Conservation (phyloP, 1,140 invertebrate species). For the Macrobrachium nipponense region DNA sequence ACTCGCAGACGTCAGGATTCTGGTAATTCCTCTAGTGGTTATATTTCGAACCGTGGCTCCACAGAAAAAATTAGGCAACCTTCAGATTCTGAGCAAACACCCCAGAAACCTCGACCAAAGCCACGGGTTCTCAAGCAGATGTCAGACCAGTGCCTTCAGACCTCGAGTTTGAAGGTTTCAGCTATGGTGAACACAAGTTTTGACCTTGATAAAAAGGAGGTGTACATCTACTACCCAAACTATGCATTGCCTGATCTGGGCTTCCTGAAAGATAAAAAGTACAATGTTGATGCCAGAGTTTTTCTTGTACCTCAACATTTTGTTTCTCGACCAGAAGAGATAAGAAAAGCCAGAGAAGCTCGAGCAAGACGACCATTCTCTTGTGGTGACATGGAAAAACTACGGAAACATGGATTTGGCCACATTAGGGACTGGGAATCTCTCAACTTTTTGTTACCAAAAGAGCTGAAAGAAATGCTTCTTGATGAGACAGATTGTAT, state of each 20-base stretch:
- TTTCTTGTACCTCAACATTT: constrained; percentile 73
- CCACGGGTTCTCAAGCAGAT: constrained; percentile 60
- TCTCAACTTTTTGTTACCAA: constrained; percentile 84
- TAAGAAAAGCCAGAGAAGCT: constrained; percentile 68
- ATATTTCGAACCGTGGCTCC: constrained; percentile 61
- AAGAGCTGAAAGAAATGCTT: constrained; percentile 75
- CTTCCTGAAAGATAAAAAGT: constrained; percentile 78
- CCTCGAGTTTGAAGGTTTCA: constrained; percentile 63
- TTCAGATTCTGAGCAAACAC: constrained; percentile 58
- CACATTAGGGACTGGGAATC: constrained; percentile 93
- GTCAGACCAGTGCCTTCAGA: constrained; percentile 64
- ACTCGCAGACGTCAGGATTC: constrained; percentile 59
- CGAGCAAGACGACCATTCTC: constrained; percentile 77
- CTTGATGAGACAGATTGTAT: constrained; percentile 65
- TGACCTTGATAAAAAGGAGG: constrained; percentile 60
- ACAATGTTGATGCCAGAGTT: constrained; percentile 74
- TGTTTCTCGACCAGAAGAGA: constrained; percentile 50
- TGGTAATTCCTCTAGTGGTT: constrained; percentile 63
- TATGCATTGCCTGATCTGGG: constrained; percentile 89
- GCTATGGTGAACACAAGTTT: constrained; percentile 62
- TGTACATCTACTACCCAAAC: constrained; percentile 92
- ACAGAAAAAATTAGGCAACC: constrained; percentile 61
- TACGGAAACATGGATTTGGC: constrained; percentile 80
- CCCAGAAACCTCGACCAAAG: constrained; percentile 60
- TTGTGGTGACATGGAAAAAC: constrained; percentile 83